Evolutionary conservation across 2,113 vertebrate species (phyloP).

Genomic region (Scomber scombrus): DNA sequence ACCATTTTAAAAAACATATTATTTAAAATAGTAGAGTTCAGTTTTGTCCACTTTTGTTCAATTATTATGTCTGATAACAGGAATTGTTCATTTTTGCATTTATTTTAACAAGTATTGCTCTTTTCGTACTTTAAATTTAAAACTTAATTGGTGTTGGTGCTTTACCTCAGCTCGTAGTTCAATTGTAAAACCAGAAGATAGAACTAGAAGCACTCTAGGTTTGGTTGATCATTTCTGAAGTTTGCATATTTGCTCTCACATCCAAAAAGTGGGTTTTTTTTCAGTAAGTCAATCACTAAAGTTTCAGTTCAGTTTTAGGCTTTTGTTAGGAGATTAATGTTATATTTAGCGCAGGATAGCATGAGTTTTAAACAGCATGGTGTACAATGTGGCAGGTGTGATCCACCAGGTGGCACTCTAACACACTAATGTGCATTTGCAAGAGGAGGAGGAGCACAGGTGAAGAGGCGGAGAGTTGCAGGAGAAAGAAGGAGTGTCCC

Average conservation of each 20-base stretch:
- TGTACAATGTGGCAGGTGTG: no score
- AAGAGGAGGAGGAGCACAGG: slow-evolving; percentile 39
- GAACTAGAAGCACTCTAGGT: slow-evolving; percentile 16
- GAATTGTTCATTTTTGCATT: no score
- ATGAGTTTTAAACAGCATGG: rapidly evolving
- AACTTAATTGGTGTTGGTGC: no score
- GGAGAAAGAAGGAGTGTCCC: slow-evolving; percentile 49
- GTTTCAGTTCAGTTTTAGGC: neutral
- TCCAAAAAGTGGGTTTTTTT: neutral
- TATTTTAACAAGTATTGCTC: no score
- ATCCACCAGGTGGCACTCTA: slow-evolving; percentile 68
- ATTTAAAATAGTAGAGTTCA: no score
- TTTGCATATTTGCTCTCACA: neutral
- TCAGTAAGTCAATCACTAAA: neutral
- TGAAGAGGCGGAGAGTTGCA: slow-evolving; percentile 40
- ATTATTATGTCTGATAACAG: no score
- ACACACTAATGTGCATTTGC: slow-evolving; percentile 13
- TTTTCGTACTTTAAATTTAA: no score
- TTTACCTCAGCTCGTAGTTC: neutral
- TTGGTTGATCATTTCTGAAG: neutral
- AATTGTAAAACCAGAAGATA: slow-evolving; percentile 45
- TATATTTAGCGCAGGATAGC: neutral
- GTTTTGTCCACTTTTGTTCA: no score
- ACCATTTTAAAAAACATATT: no score
- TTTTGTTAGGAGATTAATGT: neutral